phyloP scores from a whole-genome alignment of 1,140 invertebrate genomes.

The Andrena cerasifolii region DNA sequence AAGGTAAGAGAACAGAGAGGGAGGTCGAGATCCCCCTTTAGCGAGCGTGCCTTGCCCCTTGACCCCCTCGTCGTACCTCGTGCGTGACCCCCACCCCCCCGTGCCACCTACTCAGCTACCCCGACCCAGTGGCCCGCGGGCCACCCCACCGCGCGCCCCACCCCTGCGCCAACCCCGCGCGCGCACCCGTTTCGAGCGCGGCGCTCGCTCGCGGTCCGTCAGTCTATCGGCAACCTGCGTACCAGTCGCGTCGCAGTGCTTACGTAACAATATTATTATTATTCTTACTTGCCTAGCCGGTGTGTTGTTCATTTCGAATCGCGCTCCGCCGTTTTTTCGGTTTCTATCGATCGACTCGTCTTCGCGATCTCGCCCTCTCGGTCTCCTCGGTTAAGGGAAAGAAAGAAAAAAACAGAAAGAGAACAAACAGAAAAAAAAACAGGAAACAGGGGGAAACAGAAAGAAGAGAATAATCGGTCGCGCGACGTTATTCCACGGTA shows the following conservation, averaged over 20 bases:
- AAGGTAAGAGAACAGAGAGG: conserved; percentile 16
- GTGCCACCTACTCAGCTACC: conserved; percentile 63
- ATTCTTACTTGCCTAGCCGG: conserved; percentile 69
- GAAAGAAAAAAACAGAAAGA: too few relatives aligned
- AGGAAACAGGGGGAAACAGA: too few relatives aligned
- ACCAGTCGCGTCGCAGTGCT: conserved; percentile 80
- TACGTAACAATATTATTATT: conserved; percentile 78
- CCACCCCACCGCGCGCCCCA: conserved; percentile 63
- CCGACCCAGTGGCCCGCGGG: conserved; percentile 71
- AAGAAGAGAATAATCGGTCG: neutral
- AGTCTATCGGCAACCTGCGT: conserved; percentile 82
- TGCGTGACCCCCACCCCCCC: conserved; percentile 50
- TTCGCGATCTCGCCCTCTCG: conserved; percentile 9
- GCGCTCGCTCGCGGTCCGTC: conserved; percentile 67
- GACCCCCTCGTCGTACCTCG: conserved; percentile 56
- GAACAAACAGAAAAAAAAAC: too few relatives aligned
- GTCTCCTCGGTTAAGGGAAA: conserved; percentile 19
- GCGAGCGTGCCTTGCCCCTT: conserved; percentile 50
- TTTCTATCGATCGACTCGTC: conserved; percentile 28
- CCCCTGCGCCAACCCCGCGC: conserved; percentile 68
- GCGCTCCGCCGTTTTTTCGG: conserved; percentile 47
- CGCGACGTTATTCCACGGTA: neutral
- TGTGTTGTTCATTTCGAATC: conserved; percentile 56
- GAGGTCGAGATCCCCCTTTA: conserved; percentile 44
- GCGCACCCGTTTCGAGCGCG: conserved; percentile 76